These are phyloP conservation scores for Cuculus canorus DNA, from an alignment of 2,797 vertebrate species.

Conservation along the genomic window DNA sequence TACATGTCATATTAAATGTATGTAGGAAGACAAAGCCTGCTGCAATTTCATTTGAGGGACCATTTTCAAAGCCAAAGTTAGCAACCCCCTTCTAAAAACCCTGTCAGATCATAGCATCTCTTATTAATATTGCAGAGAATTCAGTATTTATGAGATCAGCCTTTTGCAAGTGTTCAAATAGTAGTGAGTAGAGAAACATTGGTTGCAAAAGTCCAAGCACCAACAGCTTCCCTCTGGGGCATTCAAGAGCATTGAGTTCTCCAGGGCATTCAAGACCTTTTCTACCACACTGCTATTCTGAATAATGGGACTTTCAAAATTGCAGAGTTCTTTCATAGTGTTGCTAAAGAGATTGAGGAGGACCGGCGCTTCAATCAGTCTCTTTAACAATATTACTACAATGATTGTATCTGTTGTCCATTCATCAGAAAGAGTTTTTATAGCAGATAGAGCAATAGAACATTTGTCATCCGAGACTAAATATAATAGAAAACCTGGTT, in stretches of 20 bases:
- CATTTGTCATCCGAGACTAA: not conserved
- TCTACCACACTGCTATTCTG: not conserved
- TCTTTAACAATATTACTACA: not conserved
- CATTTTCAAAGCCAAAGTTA: not conserved
- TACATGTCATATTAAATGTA: not conserved
- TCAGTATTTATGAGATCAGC: not conserved
- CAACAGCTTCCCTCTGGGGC: not conserved
- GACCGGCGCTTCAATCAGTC: not conserved
- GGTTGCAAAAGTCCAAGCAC: not conserved
- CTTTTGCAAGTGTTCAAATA: not conserved
- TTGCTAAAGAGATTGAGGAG: conserved; percentile 16
- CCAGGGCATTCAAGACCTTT: conserved; percentile 9
- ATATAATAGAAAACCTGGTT: not conserved
- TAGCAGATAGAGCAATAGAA: not conserved
- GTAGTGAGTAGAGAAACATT: not conserved
- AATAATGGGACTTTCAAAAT: conserved; percentile 15
- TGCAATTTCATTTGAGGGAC: not conserved
- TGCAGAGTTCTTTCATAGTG: not conserved
- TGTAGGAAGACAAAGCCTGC: not conserved
- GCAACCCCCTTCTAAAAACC: not conserved
- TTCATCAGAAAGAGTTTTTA: not conserved
- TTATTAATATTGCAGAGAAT: not conserved
- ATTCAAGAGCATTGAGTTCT: not conserved
- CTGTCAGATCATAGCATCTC: not conserved
- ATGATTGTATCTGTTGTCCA: not conserved